Evolutionary conservation across 2,797 vertebrate species (phyloP).

Genomic region (Heliangelus exortis): DNA sequence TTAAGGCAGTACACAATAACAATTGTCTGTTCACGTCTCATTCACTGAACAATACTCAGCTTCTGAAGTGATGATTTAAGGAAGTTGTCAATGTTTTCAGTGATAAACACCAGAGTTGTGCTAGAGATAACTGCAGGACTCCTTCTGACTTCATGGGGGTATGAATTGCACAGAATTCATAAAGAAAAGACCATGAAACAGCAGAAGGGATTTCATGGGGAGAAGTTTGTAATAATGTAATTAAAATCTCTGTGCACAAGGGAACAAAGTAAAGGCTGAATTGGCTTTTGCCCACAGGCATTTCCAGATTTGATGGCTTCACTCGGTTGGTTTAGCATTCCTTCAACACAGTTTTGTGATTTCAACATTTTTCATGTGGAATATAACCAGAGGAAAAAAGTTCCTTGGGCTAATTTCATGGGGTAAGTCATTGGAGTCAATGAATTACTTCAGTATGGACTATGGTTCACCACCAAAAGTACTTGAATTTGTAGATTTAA

Average conservation of each 20-base stretch:
- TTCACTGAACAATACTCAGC: not conserved
- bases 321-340: not conserved
- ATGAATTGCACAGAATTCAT: not conserved
- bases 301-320: slow-evolving; percentile 43
- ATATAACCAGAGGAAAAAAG: not conserved
- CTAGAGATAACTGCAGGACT: not conserved
- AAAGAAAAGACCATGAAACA: not conserved
- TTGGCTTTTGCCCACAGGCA: not conserved
- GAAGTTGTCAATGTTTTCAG: not conserved
- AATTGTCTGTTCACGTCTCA: not conserved
- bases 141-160: not conserved
- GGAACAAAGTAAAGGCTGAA: not conserved
- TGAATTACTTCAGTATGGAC: not conserved
- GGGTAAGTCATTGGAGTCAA: not conserved
- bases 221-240: slow-evolving; percentile 11
- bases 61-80: not conserved
- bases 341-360: slow-evolving; percentile 19
- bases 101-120: not conserved
- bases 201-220: not conserved
- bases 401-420: not conserved
- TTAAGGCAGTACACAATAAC: not conserved
- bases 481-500: not conserved
- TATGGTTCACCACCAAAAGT: not conserved
- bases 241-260: slow-evolving; percentile 13
- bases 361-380: not conserved